A percentile compares a stretch with the other conserved stretches of the same genome.
phyloP scores from a whole-genome alignment of 92 coral and sea anemone species.

The Micromussa lordhowensis region DNA sequence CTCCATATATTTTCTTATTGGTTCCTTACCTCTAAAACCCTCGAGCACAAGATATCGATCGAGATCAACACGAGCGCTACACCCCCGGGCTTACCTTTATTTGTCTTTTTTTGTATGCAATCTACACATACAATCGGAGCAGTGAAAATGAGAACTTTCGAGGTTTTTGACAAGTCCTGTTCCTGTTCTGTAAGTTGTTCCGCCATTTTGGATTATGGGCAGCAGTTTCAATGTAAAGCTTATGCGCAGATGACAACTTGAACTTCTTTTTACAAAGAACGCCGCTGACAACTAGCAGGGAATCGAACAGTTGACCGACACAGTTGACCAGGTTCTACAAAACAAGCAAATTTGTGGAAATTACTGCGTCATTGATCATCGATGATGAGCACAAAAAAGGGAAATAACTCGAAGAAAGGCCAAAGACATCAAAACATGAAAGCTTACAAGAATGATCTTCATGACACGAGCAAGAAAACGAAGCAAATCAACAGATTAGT shows the following conservation, averaged over 20 bases:
- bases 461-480: slow-evolving; percentile 80
- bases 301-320: neutral
- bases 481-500: slow-evolving; percentile 76
- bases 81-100: slow-evolving; percentile 12
- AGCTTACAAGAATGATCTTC: slow-evolving; percentile 85
- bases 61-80: too few species aligned
- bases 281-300: slow-evolving; percentile 16
- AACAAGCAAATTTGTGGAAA: neutral
- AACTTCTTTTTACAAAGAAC: neutral
- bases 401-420: slow-evolving; percentile 76
- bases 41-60: too few species aligned
- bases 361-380: too few species aligned
- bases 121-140: slow-evolving; percentile 59
- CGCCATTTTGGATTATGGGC: slow-evolving; percentile 66
- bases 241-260: slow-evolving; percentile 14
- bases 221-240: slow-evolving; percentile 16
- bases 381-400: slow-evolving; percentile 82
- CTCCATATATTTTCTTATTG: too few species aligned
- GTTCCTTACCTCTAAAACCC: too few species aligned
- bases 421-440: slow-evolving; percentile 85
- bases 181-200: slow-evolving; percentile 22
- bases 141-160: slow-evolving; percentile 61
- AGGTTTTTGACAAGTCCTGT: neutral
- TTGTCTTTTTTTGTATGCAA: slow-evolving; percentile 11
- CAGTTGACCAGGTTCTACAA: neutral